phyloP scores from a whole-genome alignment of 2,888 invertebrate species.

The Tricholauxania praeusta region DNA sequence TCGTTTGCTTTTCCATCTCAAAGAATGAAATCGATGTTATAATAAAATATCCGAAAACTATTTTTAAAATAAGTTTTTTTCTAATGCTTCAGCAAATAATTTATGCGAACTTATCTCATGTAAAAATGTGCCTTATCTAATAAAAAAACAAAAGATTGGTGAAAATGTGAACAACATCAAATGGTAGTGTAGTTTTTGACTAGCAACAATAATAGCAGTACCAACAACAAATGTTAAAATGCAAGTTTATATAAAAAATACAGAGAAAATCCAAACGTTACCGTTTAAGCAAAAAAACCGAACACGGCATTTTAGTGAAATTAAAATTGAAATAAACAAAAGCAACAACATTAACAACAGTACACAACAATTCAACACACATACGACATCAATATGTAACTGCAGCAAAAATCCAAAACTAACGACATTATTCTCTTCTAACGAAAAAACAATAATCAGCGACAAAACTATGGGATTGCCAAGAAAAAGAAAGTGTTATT shows the following conservation, averaged over 20 bases:
- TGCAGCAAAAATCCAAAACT: slow-evolving; percentile 17
- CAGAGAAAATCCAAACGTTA: slow-evolving; percentile 36
- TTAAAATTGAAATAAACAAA: slow-evolving; percentile 19
- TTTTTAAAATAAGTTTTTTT: too few relatives aligned
- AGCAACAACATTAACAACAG: slow-evolving; percentile 19
- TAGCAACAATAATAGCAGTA: slow-evolving; percentile 15
- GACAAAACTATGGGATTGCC: slow-evolving; percentile 56
- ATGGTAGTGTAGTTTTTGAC: slow-evolving; percentile 7
- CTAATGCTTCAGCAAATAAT: neutral
- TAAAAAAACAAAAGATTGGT: neutral
- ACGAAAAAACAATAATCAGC: neutral
- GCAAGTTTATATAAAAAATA: slow-evolving; percentile 41
- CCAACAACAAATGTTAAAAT: slow-evolving; percentile 42
- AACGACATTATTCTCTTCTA: neutral
- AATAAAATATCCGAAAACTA: too few relatives aligned
- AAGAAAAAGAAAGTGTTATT: slow-evolving; percentile 60
- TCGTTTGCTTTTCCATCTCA: too few relatives aligned
- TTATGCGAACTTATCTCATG: neutral
- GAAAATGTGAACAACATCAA: slow-evolving; percentile 23
- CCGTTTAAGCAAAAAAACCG: slow-evolving; percentile 19
- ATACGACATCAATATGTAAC: slow-evolving; percentile 35
- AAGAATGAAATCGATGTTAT: too few relatives aligned
- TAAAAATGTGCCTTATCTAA: slow-evolving; percentile 11
- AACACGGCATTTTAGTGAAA: slow-evolving; percentile 38
- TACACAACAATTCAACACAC: slow-evolving; percentile 28